Evolutionary conservation across 2,797 vertebrate genomes (phyloP), one percentile per base, ranked within the genome.

Genomic region (Eurystomus glaucurus): DNA sequence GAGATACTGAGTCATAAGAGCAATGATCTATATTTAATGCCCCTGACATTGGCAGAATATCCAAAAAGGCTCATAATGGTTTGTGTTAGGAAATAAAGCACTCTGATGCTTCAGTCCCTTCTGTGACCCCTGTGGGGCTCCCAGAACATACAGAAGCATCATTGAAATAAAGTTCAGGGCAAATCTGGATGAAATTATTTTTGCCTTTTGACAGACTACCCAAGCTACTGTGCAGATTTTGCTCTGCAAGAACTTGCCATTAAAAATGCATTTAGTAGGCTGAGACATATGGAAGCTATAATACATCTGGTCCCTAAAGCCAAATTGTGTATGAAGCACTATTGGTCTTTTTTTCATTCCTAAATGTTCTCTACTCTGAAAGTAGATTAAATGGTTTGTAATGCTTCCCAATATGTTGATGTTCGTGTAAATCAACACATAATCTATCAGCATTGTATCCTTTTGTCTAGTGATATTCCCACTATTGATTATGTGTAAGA

Each of bases 241-340:
- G 61, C 96, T 95, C 96, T 90, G 93, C 93, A 81, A 96, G 96
- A 98, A 83, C 81, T 92, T 88, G 64, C 84, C 90, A 97, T 97
- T 97, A 97, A 96, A 95, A 97, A 96, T 91, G 66, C 94, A 95
- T 97, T 97, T 97, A 97, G 95, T 86, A 95, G 96, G 74, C 85
- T 93, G 91, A 96, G 94, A 96, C 97, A 97, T 98, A 97, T 96
- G 97, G 96, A 96, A 95, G 94, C 84, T 85, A 81, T 97, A 97
- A 95, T 94, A 84, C 91, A 96, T 94, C 95, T 94, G 96, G 87
- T 97, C 96, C 96, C 95, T 90, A 86, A 94, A 97, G 95, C 90
- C 94, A 96, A 96, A 96, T 95, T 96, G 25, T 85, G 72, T 96
- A 83, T 87, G 82, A 97, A 93, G 69, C 52, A 55, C 54, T 92